Evolutionary conservation across 2,797 vertebrate genomes (phyloP).

Genomic region (Falco naumanni): DNA sequence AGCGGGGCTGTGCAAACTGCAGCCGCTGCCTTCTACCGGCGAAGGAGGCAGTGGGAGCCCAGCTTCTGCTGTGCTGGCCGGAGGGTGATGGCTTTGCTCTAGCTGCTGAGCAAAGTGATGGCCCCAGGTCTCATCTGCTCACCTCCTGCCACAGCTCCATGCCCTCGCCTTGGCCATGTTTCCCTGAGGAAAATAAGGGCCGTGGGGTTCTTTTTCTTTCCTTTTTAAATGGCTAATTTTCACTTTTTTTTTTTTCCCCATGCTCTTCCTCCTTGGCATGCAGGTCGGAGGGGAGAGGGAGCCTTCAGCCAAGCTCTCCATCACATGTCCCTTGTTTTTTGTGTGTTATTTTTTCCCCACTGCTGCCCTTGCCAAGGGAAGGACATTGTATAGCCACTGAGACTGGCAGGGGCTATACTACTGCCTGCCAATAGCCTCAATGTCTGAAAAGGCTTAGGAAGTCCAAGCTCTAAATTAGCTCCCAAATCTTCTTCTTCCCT

Average conservation of each 20-base stretch:
- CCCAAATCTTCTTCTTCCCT: not conserved
- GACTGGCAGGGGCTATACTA: conserved; percentile 49
- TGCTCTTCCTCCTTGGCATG: conserved; percentile 12
- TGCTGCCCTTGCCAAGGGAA: conserved; percentile 60
- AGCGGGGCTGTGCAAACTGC: not conserved
- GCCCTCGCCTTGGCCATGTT: accelerated
- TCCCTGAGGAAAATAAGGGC: not conserved
- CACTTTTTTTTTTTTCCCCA: not conserved
- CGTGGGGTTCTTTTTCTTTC: not conserved
- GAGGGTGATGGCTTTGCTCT: not conserved
- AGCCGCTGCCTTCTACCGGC: not conserved
- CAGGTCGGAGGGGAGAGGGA: not conserved
- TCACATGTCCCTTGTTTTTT: conserved; percentile 56
- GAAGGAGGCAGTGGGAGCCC: not conserved
- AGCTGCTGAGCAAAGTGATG: accelerated
- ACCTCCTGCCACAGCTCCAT: not conserved
- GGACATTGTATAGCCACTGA: conserved; percentile 40
- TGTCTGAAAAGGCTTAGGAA: conserved; percentile 50
- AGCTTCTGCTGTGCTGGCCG: not conserved
- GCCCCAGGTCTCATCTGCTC: accelerated
- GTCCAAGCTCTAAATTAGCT: conserved; percentile 57
- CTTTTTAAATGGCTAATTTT: not conserved
- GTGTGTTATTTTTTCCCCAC: conserved; percentile 60
- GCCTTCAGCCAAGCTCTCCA: conserved; percentile 39
- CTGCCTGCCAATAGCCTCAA: conserved; percentile 45